phyloP scores from a whole-genome alignment of 2,797 vertebrate species.

The Linurgus olivaceus region DNA sequence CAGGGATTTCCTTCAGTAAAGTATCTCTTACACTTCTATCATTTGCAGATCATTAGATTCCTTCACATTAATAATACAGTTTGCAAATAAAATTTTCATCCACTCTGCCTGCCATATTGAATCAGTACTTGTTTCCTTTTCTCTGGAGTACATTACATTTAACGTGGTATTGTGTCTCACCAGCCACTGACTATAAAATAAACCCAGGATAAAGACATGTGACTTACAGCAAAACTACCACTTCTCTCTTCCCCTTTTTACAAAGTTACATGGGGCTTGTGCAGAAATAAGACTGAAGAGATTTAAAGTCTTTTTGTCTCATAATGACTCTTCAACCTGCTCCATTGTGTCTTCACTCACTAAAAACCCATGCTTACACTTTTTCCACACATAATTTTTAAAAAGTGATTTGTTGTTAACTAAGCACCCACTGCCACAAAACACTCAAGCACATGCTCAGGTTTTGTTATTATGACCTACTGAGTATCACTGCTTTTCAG shows the following conservation, averaged over 20 bases:
- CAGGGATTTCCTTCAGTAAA: neutral
- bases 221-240: neutral
- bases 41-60: constrained; percentile 44
- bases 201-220: neutral
- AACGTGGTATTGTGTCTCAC: neutral
- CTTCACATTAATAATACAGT: constrained; percentile 27
- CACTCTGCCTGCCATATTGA: constrained; percentile 11
- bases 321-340: neutral
- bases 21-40: constrained; percentile 6
- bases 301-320: neutral
- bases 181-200: neutral
- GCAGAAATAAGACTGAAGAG: neutral
- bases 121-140: constrained; percentile 7
- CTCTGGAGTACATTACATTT: constrained; percentile 28
- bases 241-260: neutral
- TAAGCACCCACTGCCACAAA: neutral
- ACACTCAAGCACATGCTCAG: neutral
- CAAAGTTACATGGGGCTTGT: neutral
- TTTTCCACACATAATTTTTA: neutral
- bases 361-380: neutral
- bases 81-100: constrained; percentile 55
- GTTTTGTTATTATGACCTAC: neutral
- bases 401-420: neutral
- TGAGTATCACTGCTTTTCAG: neutral
- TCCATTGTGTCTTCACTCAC: neutral